A percentile compares a stretch with the other conserved stretches of the same genome.
Conservation (phyloP, 2,113 vertebrate species). For the Budorcas taxicolor region DNA sequence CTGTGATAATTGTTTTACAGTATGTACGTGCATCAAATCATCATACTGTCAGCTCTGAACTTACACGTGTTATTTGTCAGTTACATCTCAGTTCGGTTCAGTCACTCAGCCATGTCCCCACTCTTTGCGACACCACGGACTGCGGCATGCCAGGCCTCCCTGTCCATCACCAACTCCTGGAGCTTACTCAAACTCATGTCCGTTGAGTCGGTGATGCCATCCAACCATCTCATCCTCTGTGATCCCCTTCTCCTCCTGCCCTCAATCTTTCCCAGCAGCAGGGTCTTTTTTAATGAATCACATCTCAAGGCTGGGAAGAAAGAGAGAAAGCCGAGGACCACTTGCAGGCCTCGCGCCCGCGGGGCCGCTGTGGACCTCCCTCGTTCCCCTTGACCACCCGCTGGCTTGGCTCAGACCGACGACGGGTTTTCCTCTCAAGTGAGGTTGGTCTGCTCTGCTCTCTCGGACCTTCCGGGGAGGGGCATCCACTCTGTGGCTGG, state of each 20-base stretch:
- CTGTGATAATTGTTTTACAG: neutral
- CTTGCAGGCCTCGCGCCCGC: accelerated
- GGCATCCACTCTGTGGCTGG: neutral
- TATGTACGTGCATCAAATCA: neutral
- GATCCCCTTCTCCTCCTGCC: neutral
- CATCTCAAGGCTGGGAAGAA: neutral
- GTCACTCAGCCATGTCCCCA: neutral
- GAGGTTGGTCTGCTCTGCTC: neutral
- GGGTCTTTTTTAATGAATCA: neutral
- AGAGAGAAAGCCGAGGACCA: neutral
- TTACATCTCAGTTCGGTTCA: neutral
- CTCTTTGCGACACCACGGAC: neutral
- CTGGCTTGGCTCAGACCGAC: accelerated
- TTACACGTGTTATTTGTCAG: neutral
- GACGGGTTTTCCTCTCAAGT: accelerated
- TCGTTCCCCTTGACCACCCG: accelerated
- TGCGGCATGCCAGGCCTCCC: neutral
- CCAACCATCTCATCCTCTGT: neutral
- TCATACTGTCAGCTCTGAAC: neutral
- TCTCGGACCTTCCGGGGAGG: neutral
- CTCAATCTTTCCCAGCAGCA: neutral
- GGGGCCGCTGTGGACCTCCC: neutral
- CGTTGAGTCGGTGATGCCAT: neutral
- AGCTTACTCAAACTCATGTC: neutral
- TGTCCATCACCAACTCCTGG: neutral